Conservation (phyloP, 2,888 invertebrate genomes). For the Orthonevra nobilis region DNA sequence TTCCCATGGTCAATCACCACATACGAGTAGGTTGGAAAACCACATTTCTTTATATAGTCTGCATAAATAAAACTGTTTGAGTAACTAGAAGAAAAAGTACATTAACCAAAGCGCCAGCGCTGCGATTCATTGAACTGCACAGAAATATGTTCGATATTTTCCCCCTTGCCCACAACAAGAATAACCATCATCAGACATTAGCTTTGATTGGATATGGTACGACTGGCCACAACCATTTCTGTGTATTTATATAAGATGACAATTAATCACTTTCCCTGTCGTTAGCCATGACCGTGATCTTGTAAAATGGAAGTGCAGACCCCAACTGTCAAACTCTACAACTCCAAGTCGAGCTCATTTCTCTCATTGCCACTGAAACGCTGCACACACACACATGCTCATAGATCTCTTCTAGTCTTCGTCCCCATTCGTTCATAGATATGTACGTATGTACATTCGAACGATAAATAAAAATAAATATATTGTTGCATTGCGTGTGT, state of each 20-base stretch:
- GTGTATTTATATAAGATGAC: constrained; percentile 57
- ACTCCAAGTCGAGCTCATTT: constrained; percentile 45
- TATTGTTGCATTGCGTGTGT: constrained; percentile 46
- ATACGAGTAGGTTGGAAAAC: no score
- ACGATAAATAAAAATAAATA: constrained; percentile 17
- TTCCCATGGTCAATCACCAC: no score
- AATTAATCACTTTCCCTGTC: constrained; percentile 71
- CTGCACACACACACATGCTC: background rate
- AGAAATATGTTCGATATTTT: constrained; percentile 20
- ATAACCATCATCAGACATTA: constrained; percentile 12
- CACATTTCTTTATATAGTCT: no score
- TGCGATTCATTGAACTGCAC: constrained; percentile 58
- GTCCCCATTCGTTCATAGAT: constrained; percentile 12
- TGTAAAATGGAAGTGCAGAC: constrained; percentile 65
- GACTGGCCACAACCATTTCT: constrained; percentile 40
- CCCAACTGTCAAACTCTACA: no score
- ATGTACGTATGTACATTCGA: no score
- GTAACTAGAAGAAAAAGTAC: no score
- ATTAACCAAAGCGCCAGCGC: no score
- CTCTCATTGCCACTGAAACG: constrained; percentile 26
- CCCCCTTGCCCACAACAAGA: background rate
- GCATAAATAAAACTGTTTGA: no score
- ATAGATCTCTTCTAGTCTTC: constrained; percentile 5
- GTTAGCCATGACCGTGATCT: constrained; percentile 72
- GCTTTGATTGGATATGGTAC: constrained; percentile 25